A percentile compares a stretch with the other conserved stretches of the same genome.
phyloP scores from a whole-genome alignment of 1,140 invertebrate species.

The Tribolium madens region DNA sequence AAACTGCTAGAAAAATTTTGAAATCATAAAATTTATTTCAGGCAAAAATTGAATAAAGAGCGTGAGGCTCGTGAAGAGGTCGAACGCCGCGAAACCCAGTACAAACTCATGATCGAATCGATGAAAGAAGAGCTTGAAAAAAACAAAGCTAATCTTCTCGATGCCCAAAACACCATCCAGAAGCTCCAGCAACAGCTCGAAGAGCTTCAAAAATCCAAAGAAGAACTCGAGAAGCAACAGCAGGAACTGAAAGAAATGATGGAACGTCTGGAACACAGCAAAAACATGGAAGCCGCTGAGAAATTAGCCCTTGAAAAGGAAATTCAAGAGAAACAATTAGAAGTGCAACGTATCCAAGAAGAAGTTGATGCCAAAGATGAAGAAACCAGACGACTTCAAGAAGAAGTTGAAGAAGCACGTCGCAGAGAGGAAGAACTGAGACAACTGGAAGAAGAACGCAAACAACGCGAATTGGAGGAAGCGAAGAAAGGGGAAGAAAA shows the following conservation, averaged over 20 bases:
- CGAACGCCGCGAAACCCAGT: conserved; percentile 65
- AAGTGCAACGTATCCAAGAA: conserved; percentile 87
- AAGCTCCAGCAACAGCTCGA: conserved; percentile 92
- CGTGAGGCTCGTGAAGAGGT: conserved; percentile 57
- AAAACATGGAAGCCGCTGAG: conserved; percentile 92
- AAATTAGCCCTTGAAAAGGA: conserved; percentile 89
- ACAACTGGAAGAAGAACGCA: conserved; percentile 53
- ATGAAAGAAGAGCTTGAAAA: conserved; percentile 91
- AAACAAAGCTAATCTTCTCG: conserved; percentile 80
- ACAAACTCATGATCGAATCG: conserved; percentile 86
- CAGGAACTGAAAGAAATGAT: conserved; percentile 89
- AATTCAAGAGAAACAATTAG: conserved; percentile 87
- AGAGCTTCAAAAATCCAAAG: conserved; percentile 92
- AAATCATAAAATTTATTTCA: conserved; percentile 43
- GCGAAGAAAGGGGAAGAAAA: conserved; percentile 45
- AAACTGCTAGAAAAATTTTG: background rate
- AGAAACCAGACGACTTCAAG: conserved; percentile 87
- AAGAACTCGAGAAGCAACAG: conserved; percentile 91
- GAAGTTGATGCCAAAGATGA: conserved; percentile 90
- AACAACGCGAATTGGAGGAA: conserved; percentile 53
- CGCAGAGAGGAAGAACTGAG: conserved; percentile 58
- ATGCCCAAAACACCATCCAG: conserved; percentile 94
- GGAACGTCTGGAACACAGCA: conserved; percentile 86
- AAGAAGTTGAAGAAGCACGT: conserved; percentile 71
- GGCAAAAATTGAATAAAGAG: conserved; percentile 57